Conservation (phyloP, 2,113 vertebrate genomes). For the Pachyramphus minor region DNA sequence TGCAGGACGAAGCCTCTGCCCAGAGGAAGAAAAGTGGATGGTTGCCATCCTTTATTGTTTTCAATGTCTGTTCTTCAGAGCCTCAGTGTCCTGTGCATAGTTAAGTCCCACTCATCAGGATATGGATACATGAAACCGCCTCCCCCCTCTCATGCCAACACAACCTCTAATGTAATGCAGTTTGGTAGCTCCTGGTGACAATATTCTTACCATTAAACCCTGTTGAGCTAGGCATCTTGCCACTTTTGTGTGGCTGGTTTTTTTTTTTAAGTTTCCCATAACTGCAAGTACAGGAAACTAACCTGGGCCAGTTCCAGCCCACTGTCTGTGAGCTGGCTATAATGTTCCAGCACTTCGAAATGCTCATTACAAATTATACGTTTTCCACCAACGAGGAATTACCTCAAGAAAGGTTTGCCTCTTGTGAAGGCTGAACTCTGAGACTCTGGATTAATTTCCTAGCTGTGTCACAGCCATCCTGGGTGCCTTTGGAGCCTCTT, state of each 20-base stretch:
- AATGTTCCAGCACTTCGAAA: background rate
- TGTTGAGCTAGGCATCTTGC: background rate
- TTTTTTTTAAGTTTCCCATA: background rate
- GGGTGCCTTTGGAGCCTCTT: background rate
- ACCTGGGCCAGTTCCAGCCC: background rate
- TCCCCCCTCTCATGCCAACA: background rate
- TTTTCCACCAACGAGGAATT: background rate
- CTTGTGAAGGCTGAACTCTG: background rate
- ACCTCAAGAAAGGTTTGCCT: background rate
- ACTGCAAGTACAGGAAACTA: background rate
- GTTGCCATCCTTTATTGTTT: background rate
- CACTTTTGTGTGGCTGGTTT: background rate
- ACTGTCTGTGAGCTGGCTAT: background rate
- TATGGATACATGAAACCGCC: fast-evolving
- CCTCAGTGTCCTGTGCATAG: background rate
- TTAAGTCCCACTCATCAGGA: background rate
- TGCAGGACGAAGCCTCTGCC: background rate
- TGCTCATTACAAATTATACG: background rate
- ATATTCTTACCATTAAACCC: background rate
- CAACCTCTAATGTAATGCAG: background rate
- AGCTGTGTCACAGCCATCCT: background rate
- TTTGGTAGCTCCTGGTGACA: background rate
- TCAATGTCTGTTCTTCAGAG: background rate
- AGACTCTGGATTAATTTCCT: background rate
- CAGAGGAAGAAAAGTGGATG: background rate